These are phyloP conservation scores for Lasioglossum morio DNA, from an alignment of 2,888 invertebrate species.

Conservation along the genomic window DNA sequence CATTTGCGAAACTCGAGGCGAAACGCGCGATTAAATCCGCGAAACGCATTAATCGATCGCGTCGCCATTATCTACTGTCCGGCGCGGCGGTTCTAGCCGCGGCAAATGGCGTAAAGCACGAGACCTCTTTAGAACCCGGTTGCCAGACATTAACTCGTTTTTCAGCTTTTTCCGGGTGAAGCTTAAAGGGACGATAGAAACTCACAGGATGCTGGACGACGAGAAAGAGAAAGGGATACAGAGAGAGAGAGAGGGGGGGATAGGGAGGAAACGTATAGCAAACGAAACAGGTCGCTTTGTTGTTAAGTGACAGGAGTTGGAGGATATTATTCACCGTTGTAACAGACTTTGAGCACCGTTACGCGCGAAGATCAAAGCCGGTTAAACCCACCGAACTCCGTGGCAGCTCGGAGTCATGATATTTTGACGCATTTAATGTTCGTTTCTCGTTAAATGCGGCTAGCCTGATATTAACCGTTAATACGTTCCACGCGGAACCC, in stretches of 20 bases:
- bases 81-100: slow-evolving; percentile 2
- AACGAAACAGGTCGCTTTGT: slow-evolving; percentile 73
- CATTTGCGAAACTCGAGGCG: neutral
- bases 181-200: slow-evolving; percentile 36
- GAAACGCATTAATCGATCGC: slow-evolving; percentile 37
- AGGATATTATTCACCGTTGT: slow-evolving; percentile 77
- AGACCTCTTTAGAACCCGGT: slow-evolving; percentile 31
- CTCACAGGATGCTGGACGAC: slow-evolving; percentile 24
- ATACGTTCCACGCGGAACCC: neutral
- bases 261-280: slow-evolving; percentile 43
- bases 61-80: slow-evolving; percentile 32
- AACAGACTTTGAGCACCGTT: slow-evolving; percentile 77
- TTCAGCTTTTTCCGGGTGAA: slow-evolving; percentile 40
- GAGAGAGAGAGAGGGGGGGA: slow-evolving; percentile 22
- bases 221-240: slow-evolving; percentile 23
- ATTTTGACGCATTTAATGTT: slow-evolving; percentile 66
- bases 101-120: slow-evolving; percentile 48
- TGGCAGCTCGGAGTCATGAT: slow-evolving; percentile 68
- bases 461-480: slow-evolving; percentile 62
- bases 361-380: slow-evolving; percentile 81
- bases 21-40: slow-evolving; percentile 1
- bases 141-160: slow-evolving; percentile 58
- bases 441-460: slow-evolving; percentile 49
- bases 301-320: slow-evolving; percentile 78
- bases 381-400: slow-evolving; percentile 59